Evolutionary conservation across 2,888 invertebrate species (phyloP), one percentile per base, ranked within the genome.

Genomic region (Noctua janthina): DNA sequence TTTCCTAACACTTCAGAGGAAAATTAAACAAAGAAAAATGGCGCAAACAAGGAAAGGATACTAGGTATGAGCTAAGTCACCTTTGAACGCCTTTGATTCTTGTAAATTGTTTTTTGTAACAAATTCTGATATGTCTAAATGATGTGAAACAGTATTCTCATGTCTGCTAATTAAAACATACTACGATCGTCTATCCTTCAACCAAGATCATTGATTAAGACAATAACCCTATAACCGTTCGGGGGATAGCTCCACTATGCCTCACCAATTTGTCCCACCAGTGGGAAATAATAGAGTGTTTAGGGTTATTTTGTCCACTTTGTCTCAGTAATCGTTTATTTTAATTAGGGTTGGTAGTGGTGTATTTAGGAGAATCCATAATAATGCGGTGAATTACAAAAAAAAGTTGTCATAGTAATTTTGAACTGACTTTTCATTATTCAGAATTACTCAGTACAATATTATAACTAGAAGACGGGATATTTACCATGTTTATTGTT

Each of bases 1-100:
- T 83, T 87, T 85, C 39, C 54, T 66, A 73, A 64, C 71, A 80
- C 68, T 85, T 74, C 39, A 4, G 29, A 54, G 29, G 70, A 81
- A 87, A 87, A 80, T 35, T 70, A 54, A 64, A 81, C 75, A 75
- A 76, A 64, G 46, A 84, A 76, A 72, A n/a, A 3, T 13, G 20
- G 15, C n/a, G 15, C 15, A 13, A 46, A 62, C 29, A 35, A 70
- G 15, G 39, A 75, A 77, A 76, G 39, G n/a, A 1, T 66, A 49
- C 11, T 46, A 15, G 35, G 20, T n/a, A 59, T 43, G 39, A n/a
- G 8, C 6, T 54, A 71, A 77, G 66, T 84, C 76, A 81, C 69
- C 69, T 74, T 35, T 35, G 35, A 35, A 35, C 3, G 35, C 35
- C 35, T 35, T 72, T 68, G 11, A 49, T 73, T 83, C 46, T 20